Evolutionary conservation across 2,113 vertebrate species (phyloP), one percentile per base, ranked within the genome.

Genomic region (Tamias sibiricus): DNA sequence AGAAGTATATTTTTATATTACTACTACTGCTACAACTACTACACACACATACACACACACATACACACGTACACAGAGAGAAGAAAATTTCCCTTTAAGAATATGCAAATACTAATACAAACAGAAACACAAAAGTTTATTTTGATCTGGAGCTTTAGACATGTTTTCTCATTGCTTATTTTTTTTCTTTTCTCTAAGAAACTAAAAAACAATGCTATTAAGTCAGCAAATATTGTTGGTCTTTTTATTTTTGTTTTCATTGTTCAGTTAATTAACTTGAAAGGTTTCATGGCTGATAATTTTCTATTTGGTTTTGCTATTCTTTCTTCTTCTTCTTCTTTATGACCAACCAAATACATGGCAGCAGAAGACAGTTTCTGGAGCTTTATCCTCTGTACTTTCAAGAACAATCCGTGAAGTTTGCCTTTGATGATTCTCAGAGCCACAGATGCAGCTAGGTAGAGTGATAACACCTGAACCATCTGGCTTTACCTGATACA

Each of bases 231-330:
- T 64, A 42, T 10, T 81, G 12, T 26, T 86, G 8, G 40, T 93
- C 8, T 79, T 92, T 76, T 71, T 1, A 54, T 22, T 37, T 75
- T 32, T n/a, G n/a, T 76, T 87, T 66, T 30, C 7, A 22, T 87
- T 54, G 32, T 62, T 57, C 3, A 64, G 16, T 71, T 87, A 84
- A 69, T 96, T n/a, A 94, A 87, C 9, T 81, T 66, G 16, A 97
- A 87, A 86, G 30, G 7, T 57, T 76, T 84, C 22, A 32, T 71
- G 37, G 54, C 0, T 54, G 14, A 2, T 74, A n/a, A 80, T 49
- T 91, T 90, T 77, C 82, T 74, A 28, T 71, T 92, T 92, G 42
- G 69, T 71, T 90, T 94, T 85, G n/a, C 14, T 85, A 14, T 76
- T 87, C 28, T 72, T 19, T 30, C 24, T 16, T 88, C 81, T 82